Base-by-base conservation (phyloP, 2,113 vertebrate species). In the Seriola aureovittata region DNA sequence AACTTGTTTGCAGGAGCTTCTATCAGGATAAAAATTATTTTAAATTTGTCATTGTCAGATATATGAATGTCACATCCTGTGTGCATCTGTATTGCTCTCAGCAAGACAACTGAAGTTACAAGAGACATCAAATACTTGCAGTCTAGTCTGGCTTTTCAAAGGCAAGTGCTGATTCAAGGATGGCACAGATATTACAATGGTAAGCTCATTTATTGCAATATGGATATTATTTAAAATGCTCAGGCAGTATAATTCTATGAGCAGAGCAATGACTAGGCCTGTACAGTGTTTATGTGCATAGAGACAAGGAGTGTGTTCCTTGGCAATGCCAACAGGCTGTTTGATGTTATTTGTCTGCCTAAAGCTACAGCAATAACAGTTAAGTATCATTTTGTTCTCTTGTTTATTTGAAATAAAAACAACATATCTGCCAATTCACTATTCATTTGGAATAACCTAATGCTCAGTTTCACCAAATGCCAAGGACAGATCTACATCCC, bases 261-360 rank as follows among this genome's bases (percentile, higher is more conserved):
- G 34, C 50, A 50, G 10, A 76, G 52, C 19, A 62, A 16, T 78
- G 50, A 71, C 64, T 74, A 63, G 55, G 42, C 76, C 50, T 59
- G 14, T 12, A 3, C 25, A 10, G 32, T 68, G 52, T 71, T 38
- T 46, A 50, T 46, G 46, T 36, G 25, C 54, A 40, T 34, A 44
- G 58, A 29, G 4, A 25, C 63, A 3, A 21, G n/a, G 32, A 9
- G 13, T 32, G 38, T 62, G 58, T 54, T 48, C 48, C 71, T 84
- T 70, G 54, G 52, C 65, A 78, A 42, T 13, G n/a, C 8, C 63
- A 75, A 38, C 46, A 68, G 69, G 58, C 3, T 32, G 34, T 55
- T 83, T 78, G n/a, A 79, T 81, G n/a, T 84, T 52, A 67, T 82
- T 78, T 77, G 34, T 75, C 59, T 40, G 68, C 54, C 63, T 42